Conservation (phyloP, 2,888 invertebrate species). For the Brachyptera putata region DNA sequence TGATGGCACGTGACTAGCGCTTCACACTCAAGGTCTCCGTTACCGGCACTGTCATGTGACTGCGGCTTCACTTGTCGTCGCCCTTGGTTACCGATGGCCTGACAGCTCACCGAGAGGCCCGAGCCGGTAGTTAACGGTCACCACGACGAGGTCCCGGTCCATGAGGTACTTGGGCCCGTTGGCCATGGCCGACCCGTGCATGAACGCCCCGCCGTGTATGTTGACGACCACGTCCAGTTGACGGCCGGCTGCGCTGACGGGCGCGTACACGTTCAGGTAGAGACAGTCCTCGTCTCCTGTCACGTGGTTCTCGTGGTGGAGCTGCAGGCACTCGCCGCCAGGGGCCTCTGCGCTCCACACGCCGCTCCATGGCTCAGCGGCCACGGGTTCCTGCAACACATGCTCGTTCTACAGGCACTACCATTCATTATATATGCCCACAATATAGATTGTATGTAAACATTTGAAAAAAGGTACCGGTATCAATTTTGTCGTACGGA, state of each 20-base stretch:
- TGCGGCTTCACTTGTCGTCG: no score
- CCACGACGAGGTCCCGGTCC: slow-evolving; percentile 27
- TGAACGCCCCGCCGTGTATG: slow-evolving; percentile 67
- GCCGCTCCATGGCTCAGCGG: slow-evolving; percentile 58
- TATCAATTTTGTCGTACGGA: no score
- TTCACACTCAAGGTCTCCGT: no score
- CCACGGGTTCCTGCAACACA: slow-evolving; percentile 58
- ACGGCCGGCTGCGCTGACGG: slow-evolving; percentile 40
- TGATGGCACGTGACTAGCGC: no score
- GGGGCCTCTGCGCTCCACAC: slow-evolving; percentile 62
- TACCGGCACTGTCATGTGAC: no score
- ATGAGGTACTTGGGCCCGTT: slow-evolving; percentile 48
- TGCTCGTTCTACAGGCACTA: no score
- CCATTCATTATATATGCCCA: no score
- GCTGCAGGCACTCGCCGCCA: slow-evolving; percentile 60
- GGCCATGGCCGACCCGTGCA: slow-evolving; percentile 55
- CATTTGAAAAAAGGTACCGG: no score
- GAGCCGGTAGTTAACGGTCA: slow-evolving; percentile 29
- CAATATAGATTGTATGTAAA: no score
- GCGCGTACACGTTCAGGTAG: slow-evolving; percentile 44
- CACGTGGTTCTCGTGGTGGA: slow-evolving; percentile 42
- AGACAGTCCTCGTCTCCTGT: slow-evolving; percentile 40
- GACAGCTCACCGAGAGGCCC: slow-evolving; percentile 27
- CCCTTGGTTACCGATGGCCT: no score
- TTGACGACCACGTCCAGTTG: slow-evolving; percentile 59